phyloP scores from a whole-genome alignment of 2,888 invertebrate genomes.

The Volucella bombylans region DNA sequence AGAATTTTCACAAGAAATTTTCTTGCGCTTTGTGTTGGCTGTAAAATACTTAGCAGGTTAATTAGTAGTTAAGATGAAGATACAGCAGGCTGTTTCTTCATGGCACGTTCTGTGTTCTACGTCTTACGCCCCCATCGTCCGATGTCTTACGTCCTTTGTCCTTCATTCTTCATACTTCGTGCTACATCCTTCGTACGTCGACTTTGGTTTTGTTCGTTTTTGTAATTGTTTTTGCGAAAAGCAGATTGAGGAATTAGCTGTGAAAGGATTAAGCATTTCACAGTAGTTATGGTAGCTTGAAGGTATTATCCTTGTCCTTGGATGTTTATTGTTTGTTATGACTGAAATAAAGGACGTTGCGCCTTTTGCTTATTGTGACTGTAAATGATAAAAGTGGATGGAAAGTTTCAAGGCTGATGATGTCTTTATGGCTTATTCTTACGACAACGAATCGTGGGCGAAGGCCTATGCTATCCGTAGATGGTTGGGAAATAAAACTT shows the following conservation, averaged over 20 bases:
- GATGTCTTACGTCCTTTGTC: too few species aligned
- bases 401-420: slow-evolving; percentile 46
- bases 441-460: too few species aligned
- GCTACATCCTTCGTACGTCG: slow-evolving; percentile 7
- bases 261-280: slow-evolving; percentile 26
- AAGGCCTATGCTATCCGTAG: too few species aligned
- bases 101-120: neutral
- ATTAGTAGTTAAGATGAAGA: slow-evolving; percentile 44
- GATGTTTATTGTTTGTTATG: slow-evolving; percentile 46
- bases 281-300: slow-evolving; percentile 41
- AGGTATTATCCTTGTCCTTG: slow-evolving; percentile 46
- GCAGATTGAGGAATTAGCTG: slow-evolving; percentile 43
- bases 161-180: too few species aligned
- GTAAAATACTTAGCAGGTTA: slow-evolving; percentile 71
- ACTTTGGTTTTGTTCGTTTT: slow-evolving; percentile 17
- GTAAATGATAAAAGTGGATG: slow-evolving; percentile 39
- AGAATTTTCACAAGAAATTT: slow-evolving; percentile 42
- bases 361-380: slow-evolving; percentile 9
- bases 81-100: slow-evolving; percentile 32
- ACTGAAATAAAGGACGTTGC: slow-evolving; percentile 57
- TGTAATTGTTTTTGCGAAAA: slow-evolving; percentile 53
- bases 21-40: slow-evolving; percentile 46
- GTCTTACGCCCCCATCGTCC: neutral
- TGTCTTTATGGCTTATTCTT: neutral
- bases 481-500: too few species aligned